A percentile compares a stretch with the other conserved stretches of the same genome.
Evolutionary conservation across 2,888 invertebrate genomes (phyloP).

Genomic region (Protodeltote pygarga): DNA sequence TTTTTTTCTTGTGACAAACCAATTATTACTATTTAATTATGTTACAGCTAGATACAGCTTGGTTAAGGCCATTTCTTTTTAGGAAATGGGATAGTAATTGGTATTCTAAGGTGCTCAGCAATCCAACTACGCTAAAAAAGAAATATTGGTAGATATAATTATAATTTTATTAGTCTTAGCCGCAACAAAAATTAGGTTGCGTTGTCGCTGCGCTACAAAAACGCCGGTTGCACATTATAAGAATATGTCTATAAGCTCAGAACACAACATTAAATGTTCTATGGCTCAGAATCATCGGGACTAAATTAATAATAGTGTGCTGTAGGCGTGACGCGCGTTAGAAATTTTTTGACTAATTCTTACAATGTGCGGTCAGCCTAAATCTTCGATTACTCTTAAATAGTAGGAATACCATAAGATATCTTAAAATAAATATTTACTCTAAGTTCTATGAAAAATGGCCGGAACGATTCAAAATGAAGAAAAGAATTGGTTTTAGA

Average conservation of each 20-base stretch:
- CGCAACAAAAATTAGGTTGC: too few species aligned
- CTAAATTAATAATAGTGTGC: too few species aligned
- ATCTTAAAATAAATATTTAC: constrained; percentile 53
- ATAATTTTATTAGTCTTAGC: constrained; percentile 1
- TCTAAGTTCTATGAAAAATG: constrained; percentile 82
- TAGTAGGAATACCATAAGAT: constrained; percentile 23
- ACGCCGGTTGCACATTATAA: too few species aligned
- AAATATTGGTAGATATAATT: background rate
- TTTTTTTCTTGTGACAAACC: constrained; percentile 22
- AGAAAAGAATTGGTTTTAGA: constrained; percentile 50
- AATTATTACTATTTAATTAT: constrained; percentile 1
- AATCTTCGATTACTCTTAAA: constrained; percentile 13
- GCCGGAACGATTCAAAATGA: constrained; percentile 81
- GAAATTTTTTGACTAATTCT: too few species aligned
- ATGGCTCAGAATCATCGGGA: too few species aligned
- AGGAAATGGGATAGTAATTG: constrained; percentile 6
- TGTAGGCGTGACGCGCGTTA: too few species aligned
- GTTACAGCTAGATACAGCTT: constrained; percentile 22
- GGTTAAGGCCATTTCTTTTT: constrained; percentile 8
- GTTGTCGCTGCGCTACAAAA: too few species aligned
- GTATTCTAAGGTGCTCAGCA: background rate
- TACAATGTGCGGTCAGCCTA: too few species aligned
- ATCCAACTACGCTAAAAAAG: background rate
- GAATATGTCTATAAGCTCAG: too few species aligned
- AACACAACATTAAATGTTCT: too few species aligned